Conservation (phyloP, 2,888 invertebrate genomes). For the Capitulum mitella region DNA sequence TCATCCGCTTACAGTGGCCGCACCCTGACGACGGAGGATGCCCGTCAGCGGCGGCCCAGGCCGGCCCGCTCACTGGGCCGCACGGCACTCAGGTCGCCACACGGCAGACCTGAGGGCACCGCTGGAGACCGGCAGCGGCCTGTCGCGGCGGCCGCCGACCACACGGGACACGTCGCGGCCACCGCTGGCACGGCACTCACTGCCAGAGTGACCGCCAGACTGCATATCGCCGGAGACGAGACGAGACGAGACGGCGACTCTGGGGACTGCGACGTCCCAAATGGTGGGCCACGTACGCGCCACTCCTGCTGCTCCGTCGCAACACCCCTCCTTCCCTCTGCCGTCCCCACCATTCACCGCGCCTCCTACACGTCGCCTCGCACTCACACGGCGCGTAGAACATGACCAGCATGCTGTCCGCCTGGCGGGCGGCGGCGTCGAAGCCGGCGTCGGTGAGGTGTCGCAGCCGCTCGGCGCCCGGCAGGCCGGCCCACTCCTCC, state of each 20-base stretch:
- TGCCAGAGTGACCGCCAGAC: no score
- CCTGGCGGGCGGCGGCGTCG: slow-evolving; percentile 49
- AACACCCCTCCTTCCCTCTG: background rate
- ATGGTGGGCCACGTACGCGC: background rate
- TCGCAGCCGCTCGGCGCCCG: slow-evolving; percentile 58
- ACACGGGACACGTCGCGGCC: no score
- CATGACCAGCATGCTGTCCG: slow-evolving; percentile 68
- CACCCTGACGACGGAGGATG: slow-evolving; percentile 52
- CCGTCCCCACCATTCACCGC: background rate
- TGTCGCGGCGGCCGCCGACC: no score
- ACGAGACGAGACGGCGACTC: background rate
- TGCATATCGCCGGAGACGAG: background rate
- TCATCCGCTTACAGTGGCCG: slow-evolving; percentile 78
- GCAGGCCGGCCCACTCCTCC: slow-evolving; percentile 67
- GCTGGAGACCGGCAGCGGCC: no score
- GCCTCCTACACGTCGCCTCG: background rate
- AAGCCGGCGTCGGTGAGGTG: slow-evolving; percentile 59
- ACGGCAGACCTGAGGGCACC: no score
- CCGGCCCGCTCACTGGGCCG: no score
- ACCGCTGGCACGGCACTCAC: no score
- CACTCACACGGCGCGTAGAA: slow-evolving; percentile 70
- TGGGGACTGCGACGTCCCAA: background rate
- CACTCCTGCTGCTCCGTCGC: background rate
- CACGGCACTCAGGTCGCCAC: no score
- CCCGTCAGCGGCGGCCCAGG: no score